Percentiles rank a stretch among this genome's conserved stretches.
Conservation (phyloP, 2,113 vertebrate species). For the Cheilinus undulatus region DNA sequence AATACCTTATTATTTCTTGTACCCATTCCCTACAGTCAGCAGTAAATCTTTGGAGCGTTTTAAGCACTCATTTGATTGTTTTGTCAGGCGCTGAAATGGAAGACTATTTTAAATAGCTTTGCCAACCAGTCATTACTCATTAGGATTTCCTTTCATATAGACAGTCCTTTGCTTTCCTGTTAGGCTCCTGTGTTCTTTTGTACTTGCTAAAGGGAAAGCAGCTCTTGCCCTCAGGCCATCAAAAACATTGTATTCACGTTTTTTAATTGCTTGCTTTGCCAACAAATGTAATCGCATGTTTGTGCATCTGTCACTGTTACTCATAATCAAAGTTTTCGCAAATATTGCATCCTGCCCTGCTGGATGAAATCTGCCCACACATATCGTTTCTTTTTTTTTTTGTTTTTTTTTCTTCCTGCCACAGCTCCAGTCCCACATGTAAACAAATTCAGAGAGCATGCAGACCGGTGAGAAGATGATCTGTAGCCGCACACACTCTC, state of each 20-base stretch:
- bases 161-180: not conserved
- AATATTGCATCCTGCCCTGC: conserved; percentile 29
- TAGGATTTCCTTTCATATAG: conserved; percentile 7
- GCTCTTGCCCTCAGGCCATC: conserved; percentile 7
- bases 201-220: conserved; percentile 19
- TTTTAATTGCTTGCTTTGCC: conserved; percentile 29
- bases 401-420: conserved; percentile 8
- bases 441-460: conserved; percentile 12
- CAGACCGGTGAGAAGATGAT: conserved; percentile 35
- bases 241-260: not conserved
- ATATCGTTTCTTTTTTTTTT: conserved; percentile 15
- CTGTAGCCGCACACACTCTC: conserved; percentile 18
- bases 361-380: conserved; percentile 35
- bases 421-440: conserved; percentile 16
- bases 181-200: conserved; percentile 8
- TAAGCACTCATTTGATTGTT: not conserved
- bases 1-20: not conserved
- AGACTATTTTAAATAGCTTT: conserved; percentile 14
- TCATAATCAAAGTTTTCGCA: conserved; percentile 41
- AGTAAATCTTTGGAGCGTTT: not conserved
- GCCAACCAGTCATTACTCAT: conserved; percentile 9
- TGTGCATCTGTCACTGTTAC: conserved; percentile 39
- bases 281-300: conserved; percentile 31
- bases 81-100: not conserved
- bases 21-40: not conserved